Evolutionary conservation across 2,888 invertebrate species (phyloP).

Genomic region (Mythimna pallens): DNA sequence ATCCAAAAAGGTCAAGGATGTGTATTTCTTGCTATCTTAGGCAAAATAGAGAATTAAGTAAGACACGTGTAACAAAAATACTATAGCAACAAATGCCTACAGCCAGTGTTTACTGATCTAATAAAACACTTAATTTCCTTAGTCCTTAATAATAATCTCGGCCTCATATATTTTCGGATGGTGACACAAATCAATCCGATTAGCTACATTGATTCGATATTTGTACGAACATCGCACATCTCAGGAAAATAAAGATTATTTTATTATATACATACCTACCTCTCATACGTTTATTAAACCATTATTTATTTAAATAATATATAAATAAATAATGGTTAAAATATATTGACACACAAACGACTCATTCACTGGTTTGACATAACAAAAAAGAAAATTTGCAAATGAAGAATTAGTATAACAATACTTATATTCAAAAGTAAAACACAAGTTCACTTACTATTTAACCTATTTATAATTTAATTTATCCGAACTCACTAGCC

Average conservation of each 20-base stretch:
- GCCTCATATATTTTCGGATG: constrained; percentile 1
- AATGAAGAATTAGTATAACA: no score
- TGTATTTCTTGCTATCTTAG: not conserved
- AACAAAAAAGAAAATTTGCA: no score
- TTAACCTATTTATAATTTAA: no score
- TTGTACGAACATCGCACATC: not conserved
- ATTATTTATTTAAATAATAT: no score
- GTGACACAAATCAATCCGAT: constrained; percentile 35
- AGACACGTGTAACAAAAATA: not conserved
- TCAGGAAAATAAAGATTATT: not conserved
- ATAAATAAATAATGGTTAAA: no score
- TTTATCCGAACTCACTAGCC: no score
- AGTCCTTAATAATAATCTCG: constrained; percentile 3
- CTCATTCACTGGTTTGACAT: no score
- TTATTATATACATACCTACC: not conserved
- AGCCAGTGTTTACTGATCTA: not conserved
- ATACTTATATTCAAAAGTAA: no score
- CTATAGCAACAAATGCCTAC: not conserved
- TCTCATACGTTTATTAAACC: no score
- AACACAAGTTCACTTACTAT: no score
- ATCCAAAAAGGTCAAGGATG: no score
- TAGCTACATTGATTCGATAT: constrained; percentile 17
- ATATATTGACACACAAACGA: no score
- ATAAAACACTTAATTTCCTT: constrained; percentile 21
- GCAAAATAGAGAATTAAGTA: not conserved